These are phyloP conservation scores for Leistus spinibarbis DNA, from an alignment of 2,888 invertebrate species.

Conservation along the genomic window DNA sequence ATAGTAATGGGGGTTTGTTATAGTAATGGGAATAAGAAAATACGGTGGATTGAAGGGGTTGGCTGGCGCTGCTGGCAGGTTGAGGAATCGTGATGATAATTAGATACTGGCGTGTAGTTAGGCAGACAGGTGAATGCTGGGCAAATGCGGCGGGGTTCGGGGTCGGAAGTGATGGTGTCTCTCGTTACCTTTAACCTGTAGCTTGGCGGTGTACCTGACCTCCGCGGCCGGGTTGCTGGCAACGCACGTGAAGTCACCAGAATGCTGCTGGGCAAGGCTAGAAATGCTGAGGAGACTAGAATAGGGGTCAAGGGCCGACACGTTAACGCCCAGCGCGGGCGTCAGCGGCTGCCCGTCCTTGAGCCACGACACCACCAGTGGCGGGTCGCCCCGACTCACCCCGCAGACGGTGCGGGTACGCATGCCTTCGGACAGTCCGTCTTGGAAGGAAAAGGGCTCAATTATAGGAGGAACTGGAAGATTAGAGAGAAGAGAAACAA, in stretches of 20 bases:
- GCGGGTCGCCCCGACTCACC: constrained; percentile 80
- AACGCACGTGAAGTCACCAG: constrained; percentile 79
- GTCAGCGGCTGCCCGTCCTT: constrained; percentile 78
- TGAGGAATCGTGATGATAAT: constrained; percentile 8
- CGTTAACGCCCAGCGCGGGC: constrained; percentile 69
- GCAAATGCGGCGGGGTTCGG: constrained; percentile 43
- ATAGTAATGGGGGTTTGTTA: constrained; percentile 10
- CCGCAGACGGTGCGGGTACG: constrained; percentile 81
- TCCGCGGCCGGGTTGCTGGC: constrained; percentile 80
- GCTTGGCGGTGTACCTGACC: constrained; percentile 79
- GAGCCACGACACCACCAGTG: constrained; percentile 79
- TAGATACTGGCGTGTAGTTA: background rate
- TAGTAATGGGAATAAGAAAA: constrained; percentile 27
- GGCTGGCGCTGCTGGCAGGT: constrained; percentile 19
- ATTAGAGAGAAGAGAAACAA: constrained; percentile 60
- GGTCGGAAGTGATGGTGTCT: constrained; percentile 38
- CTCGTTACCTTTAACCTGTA: constrained; percentile 81
- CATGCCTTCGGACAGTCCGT: constrained; percentile 81
- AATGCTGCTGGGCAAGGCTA: constrained; percentile 74
- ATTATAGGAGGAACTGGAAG: constrained; percentile 81
- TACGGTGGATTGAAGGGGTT: constrained; percentile 37
- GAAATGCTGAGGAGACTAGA: constrained; percentile 79
- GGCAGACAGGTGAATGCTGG: constrained; percentile 41
- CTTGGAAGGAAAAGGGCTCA: constrained; percentile 85
- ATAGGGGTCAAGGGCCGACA: constrained; percentile 76